Evolutionary conservation across 2,113 vertebrate species (phyloP), one percentile per base, ranked within the genome.

Genomic region (Hyaena hyaena): DNA sequence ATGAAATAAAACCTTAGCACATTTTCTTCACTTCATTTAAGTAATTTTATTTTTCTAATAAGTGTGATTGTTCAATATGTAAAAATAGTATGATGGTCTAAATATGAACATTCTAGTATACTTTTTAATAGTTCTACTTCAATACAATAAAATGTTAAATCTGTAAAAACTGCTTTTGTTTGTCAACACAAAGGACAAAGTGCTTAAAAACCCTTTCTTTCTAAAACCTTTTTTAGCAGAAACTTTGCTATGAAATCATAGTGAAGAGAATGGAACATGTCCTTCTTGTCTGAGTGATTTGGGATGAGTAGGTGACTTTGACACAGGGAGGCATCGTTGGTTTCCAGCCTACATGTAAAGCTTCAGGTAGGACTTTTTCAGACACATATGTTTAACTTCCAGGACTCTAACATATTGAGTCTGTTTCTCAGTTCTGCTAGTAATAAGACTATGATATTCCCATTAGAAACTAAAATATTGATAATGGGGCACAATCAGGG

Each of bases 1-100:
- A 94, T 92, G n/a, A 68, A 96, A 95, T 90, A 39, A 73, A 97
- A 96, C 82, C 8, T 58, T 76, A 55, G 48, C 39, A 86, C 23
- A 79, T 90, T 88, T 90, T 77, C 28, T 61, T 85, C 15, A 26
- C 28, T 85, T 87, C 7, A 14, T 10, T 3, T 50, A 35, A 53
- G 33, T 11, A 16, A 3, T 79, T 96, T 93, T 68, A 91, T 65
- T 88, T 95, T 92, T 31, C 43, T 23, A 66, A 9, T 71, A 93
- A 55, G 4, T 69, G 28, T 48, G 28, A 61, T 86, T 81, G 11
- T 2, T 12, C 12, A 8, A 39, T 79, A 24, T 55, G 1, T 35
- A 48, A 86, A 90, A 93, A 35, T 55, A 81, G 79, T 33, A 3
- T 63, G 5, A 89, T 61, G 1, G 0, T 84, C 33, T 68, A 83